phyloP scores from a whole-genome alignment of 2,888 invertebrate genomes.

The Phyto melanocephala region DNA sequence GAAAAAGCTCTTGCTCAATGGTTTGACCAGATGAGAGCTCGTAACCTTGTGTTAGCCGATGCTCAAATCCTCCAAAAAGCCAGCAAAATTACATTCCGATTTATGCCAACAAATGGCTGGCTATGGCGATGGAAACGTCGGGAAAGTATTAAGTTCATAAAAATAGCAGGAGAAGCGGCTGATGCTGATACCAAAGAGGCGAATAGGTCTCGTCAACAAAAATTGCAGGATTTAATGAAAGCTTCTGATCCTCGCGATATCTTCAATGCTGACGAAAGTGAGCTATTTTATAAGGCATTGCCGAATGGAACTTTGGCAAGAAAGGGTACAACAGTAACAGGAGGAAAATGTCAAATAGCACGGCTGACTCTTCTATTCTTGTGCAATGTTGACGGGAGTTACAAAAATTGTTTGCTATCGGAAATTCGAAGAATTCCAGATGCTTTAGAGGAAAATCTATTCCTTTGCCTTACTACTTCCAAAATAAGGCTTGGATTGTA shows the following conservation, averaged over 20 bases:
- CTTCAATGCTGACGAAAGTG: background rate
- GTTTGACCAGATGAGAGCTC: slow-evolving; percentile 33
- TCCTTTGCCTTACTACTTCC: slow-evolving; percentile 32
- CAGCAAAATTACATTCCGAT: too few species aligned
- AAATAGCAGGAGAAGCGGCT: slow-evolving; percentile 39
- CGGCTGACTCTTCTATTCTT: too few species aligned
- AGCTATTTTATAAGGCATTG: background rate
- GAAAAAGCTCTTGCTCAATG: slow-evolving; percentile 20
- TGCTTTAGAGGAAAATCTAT: slow-evolving; percentile 31
- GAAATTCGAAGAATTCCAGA: too few species aligned
- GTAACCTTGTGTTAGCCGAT: slow-evolving; percentile 14
- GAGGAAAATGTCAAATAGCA: too few species aligned
- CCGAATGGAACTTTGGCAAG: too few species aligned
- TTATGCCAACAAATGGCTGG: too few species aligned
- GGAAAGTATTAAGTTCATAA: slow-evolving; percentile 30
- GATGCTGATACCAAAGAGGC: slow-evolving; percentile 23
- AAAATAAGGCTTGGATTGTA: slow-evolving; percentile 28
- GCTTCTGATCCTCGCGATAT: slow-evolving; percentile 19
- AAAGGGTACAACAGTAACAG: too few species aligned
- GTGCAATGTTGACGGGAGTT: too few species aligned
- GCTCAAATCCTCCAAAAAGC: slow-evolving; percentile 55
- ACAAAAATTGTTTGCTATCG: too few species aligned
- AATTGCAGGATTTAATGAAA: slow-evolving; percentile 34
- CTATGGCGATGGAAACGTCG: slow-evolving; percentile 16
- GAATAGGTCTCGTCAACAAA: slow-evolving; percentile 7